Conservation (phyloP, 2,113 vertebrate genomes). For the Coracopsis vasa region DNA sequence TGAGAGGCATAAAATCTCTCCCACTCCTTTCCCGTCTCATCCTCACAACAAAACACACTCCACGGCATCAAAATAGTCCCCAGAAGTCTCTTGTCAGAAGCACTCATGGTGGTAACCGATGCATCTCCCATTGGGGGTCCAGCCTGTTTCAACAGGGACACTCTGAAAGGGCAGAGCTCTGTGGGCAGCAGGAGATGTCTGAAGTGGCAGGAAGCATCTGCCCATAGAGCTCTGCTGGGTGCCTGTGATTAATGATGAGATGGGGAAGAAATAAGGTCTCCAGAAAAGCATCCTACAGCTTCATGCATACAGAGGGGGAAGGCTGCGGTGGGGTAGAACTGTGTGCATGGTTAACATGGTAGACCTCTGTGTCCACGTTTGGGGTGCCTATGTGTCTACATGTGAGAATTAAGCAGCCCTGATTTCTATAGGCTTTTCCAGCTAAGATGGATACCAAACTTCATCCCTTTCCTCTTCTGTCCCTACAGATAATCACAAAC, state of each 20-base stretch:
- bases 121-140: not conserved
- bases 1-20: not conserved
- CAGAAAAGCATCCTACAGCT: fast-evolving
- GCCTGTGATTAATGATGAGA: not conserved
- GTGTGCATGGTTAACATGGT: not conserved
- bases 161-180: not conserved
- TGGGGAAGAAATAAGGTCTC: not conserved
- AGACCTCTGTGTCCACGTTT: not conserved
- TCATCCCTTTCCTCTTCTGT: not conserved
- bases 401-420: fast-evolving
- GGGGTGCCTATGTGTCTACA: not conserved
- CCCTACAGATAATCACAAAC: not conserved
- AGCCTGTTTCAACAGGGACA: not conserved
- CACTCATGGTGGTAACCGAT: not conserved
- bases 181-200: not conserved
- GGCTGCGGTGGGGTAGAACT: not conserved
- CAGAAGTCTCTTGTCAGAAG: not conserved
- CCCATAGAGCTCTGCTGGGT: not conserved
- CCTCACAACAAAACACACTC: not conserved
- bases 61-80: not conserved
- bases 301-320: not conserved
- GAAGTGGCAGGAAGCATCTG: not conserved
- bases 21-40: not conserved
- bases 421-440: not conserved
- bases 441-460: not conserved